Percentiles rank a stretch among this genome's conserved stretches.
Evolutionary conservation across 2,797 vertebrate genomes (phyloP).

Genomic region (Argentina silus): DNA sequence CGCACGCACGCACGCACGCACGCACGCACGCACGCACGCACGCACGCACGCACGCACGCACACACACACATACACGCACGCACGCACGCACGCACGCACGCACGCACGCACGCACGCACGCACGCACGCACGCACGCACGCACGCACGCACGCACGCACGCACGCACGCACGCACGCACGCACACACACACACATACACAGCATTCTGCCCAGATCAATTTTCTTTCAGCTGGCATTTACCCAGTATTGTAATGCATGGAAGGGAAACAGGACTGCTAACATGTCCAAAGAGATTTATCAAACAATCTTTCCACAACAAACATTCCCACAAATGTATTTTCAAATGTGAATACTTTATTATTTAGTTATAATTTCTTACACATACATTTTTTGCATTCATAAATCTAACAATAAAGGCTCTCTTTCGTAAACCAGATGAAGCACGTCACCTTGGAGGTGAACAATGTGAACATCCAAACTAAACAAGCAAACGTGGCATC

Average conservation of each 20-base stretch:
- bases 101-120: too few species aligned
- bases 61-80: too few species aligned
- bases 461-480: neutral
- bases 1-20: too few species aligned
- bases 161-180: too few species aligned
- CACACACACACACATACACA: too few species aligned
- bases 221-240: too few species aligned
- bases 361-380: neutral
- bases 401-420: constrained; percentile 10
- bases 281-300: neutral
- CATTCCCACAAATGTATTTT: neutral
- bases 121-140: too few species aligned
- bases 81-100: neutral
- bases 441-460: neutral
- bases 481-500: neutral
- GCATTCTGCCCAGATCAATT: too few species aligned
- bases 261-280: too few species aligned
- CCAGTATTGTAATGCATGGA: too few species aligned
- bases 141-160: too few species aligned
- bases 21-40: neutral
- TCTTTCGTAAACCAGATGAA: constrained; percentile 1
- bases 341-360: constrained; percentile 25
- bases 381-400: constrained; percentile 50
- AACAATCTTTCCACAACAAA: neutral
- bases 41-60: too few species aligned